phyloP scores from a whole-genome alignment of 1,140 invertebrate species.

The Notospermus geniculatus region DNA sequence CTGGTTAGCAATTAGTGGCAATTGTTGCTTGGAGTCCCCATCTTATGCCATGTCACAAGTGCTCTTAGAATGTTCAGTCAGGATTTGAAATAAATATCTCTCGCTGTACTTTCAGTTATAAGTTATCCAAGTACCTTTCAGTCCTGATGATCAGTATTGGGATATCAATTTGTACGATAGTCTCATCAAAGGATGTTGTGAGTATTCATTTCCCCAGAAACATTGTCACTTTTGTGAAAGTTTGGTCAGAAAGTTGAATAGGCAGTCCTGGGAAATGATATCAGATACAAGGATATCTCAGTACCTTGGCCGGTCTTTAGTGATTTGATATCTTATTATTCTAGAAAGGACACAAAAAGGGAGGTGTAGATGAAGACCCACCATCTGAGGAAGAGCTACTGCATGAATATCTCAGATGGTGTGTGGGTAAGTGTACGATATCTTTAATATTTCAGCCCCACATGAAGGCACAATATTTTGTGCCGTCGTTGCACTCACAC shows the following conservation, averaged over 20 bases:
- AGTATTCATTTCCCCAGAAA: no score
- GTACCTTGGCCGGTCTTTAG: not conserved
- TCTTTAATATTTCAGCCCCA: not conserved
- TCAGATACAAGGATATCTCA: not conserved
- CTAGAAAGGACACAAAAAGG: not conserved
- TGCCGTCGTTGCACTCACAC: not conserved
- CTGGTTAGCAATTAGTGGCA: no score
- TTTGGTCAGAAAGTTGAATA: no score
- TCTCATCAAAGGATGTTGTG: conserved; percentile 69
- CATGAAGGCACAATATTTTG: no score
- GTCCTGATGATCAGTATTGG: conserved; percentile 90
- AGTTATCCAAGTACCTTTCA: conserved; percentile 83
- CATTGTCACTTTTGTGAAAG: no score
- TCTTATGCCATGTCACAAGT: no score
- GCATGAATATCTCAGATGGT: conserved; percentile 35
- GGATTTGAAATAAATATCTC: not conserved
- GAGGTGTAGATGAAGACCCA: conserved; percentile 8
- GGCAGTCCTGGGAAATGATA: not conserved
- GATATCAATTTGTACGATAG: conserved; percentile 87
- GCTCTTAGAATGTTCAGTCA: no score
- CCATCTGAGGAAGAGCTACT: conserved; percentile 17
- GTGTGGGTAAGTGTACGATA: conserved; percentile 25
- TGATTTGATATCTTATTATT: not conserved
- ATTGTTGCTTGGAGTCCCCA: no score
- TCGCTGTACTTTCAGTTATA: conserved; percentile 62